Base-by-base conservation (phyloP, 2,113 vertebrate genomes). In the Paramisgurnus dabryanus region DNA sequence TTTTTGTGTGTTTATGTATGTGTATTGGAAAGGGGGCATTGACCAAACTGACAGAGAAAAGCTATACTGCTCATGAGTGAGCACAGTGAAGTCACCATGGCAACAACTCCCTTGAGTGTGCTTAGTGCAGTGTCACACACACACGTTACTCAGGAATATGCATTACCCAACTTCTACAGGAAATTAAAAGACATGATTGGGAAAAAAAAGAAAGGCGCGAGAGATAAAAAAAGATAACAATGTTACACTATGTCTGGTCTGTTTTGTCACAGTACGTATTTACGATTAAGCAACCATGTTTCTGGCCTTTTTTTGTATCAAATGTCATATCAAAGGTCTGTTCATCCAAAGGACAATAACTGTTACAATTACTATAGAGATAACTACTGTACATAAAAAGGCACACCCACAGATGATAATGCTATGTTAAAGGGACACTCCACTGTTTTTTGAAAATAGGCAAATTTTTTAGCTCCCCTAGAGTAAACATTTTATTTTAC, bases 11-110 rank as follows among this genome's bases (percentile, higher is more conserved):
- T 71, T 15, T 67, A 60, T 79, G 17, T 11, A 40, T 66, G 15
- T 68, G 41, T 40, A 18, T 40, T 18, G 65, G 34, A 55, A 50
- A n/a, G 15, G 39, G 61, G 15, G 61, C 45, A 81, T 58, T 40
- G 63, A 47, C 55, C 61, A 55, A 11, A 82, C 71, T 75, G 61
- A 55, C 50, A 66, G 27, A 77, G 41, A 81, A 67, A 76, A 81
- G 50, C 74, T 27, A 76, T 86, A 83, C 82, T 86, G 83, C 83
- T 81, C 73, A 83, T 78, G 67, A 86, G 84, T 80, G 74, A 86
- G 87, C 88, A 85, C 76, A 88, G 82, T 76, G 75, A 41, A 81
- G 88, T 91, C 87, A 43, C 90, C 89, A 92, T 92, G 87, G 88
- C 90, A 89, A 92, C 91, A 78, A 80, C 69, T 89, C 88, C 85